Evolutionary conservation across 2,113 vertebrate species (phyloP).

Genomic region (Martes martes): DNA sequence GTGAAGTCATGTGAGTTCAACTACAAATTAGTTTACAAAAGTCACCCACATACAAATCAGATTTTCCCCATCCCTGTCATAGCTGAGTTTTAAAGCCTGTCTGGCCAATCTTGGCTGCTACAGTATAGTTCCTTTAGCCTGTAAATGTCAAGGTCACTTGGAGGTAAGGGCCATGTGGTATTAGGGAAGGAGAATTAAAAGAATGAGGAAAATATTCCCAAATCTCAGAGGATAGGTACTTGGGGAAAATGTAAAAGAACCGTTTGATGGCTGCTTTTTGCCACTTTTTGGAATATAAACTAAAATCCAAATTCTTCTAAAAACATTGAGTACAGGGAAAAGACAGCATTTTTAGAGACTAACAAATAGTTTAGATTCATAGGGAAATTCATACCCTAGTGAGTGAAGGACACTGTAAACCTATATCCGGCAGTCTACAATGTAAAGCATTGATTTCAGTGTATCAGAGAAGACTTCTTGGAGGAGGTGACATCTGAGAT

Average conservation of each 20-base stretch:
- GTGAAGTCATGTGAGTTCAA: conserved; percentile 37
- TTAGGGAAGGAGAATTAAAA: neutral
- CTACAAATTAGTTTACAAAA: conserved; percentile 57
- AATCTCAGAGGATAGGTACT: conserved; percentile 36
- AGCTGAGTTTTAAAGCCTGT: conserved; percentile 34
- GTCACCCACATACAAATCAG: conserved; percentile 48
- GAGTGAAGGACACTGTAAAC: neutral
- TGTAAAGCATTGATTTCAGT: neutral
- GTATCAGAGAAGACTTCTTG: neutral
- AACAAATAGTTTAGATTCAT: neutral
- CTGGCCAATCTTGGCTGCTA: neutral
- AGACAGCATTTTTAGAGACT: neutral
- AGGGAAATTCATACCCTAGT: neutral
- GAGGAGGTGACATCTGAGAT: neutral
- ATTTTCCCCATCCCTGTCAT: conserved; percentile 12
- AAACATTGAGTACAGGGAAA: neutral
- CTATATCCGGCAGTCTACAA: neutral
- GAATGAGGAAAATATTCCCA: conserved; percentile 21
- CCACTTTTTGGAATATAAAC: neutral
- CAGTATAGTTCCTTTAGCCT: conserved; percentile 23
- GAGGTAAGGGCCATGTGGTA: conserved; percentile 35
- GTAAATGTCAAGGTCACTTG: conserved; percentile 47
- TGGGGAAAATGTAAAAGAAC: neutral
- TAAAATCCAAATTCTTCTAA: neutral
- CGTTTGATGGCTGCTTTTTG: neutral